phyloP scores from a whole-genome alignment of 2,888 invertebrate species.

The Seira musarum region DNA sequence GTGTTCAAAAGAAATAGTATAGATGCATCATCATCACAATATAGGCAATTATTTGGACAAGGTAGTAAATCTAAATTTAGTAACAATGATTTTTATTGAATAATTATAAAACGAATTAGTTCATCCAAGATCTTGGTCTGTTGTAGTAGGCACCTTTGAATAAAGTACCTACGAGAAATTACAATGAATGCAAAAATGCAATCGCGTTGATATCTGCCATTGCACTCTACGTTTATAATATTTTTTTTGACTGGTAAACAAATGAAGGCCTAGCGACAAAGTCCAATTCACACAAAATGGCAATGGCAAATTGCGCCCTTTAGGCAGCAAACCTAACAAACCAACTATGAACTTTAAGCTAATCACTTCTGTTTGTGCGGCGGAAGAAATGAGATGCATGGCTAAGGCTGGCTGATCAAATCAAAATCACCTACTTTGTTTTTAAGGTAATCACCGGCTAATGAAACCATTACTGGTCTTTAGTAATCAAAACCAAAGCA shows the following conservation, averaged over 20 bases:
- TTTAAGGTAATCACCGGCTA: conserved; percentile 40
- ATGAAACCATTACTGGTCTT: conserved; percentile 45
- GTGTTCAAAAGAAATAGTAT: neutral
- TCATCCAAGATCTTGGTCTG: neutral
- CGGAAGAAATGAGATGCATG: conserved; percentile 35
- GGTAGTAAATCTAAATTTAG: conserved; percentile 26
- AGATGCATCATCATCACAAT: no score
- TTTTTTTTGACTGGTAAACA: no score
- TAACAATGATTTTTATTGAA: conserved; percentile 31
- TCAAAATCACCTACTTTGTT: conserved; percentile 4
- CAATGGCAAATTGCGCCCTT: no score
- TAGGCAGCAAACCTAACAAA: no score
- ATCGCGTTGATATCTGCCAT: no score
- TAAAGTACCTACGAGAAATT: neutral
- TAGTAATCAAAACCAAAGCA: conserved; percentile 17
- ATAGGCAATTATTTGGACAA: conserved; percentile 17
- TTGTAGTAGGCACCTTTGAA: no score
- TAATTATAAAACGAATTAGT: conserved; percentile 15
- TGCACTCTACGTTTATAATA: no score
- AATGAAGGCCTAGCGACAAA: no score
- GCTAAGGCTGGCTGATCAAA: neutral
- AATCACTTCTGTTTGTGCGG: neutral
- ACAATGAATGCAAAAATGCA: no score
- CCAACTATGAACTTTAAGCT: no score
- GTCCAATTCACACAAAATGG: no score